Percentiles rank a stretch among this genome's conserved stretches.
Evolutionary conservation across 1,140 invertebrate genomes (phyloP).

Genomic region (Plutomurus gul): DNA sequence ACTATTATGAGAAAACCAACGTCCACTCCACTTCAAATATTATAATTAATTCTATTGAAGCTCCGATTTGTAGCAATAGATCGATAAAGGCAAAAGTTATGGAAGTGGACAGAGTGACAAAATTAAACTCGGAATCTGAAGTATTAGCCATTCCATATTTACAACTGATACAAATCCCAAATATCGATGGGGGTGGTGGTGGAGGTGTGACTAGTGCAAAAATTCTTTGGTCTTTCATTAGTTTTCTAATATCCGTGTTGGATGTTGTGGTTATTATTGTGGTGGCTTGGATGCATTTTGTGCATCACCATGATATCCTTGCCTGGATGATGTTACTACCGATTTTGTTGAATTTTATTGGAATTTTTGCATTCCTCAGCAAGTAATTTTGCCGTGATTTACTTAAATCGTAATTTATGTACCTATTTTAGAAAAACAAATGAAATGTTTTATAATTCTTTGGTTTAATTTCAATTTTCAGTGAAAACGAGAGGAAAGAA

Average conservation of each 20-base stretch:
- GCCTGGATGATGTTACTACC: slow-evolving; percentile 44
- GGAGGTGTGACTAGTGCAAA: background rate
- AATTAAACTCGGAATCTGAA: no score
- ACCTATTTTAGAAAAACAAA: background rate
- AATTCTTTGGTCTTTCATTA: slow-evolving; percentile 38
- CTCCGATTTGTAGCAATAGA: no score
- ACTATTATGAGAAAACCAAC: no score
- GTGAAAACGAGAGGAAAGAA: background rate
- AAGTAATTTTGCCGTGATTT: slow-evolving; percentile 8
- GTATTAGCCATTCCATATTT: background rate
- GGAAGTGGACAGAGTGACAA: no score
- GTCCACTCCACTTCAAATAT: no score
- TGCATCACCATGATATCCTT: slow-evolving; percentile 25
- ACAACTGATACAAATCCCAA: background rate
- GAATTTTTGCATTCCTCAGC: slow-evolving; percentile 41
- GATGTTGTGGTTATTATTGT: slow-evolving; percentile 44
- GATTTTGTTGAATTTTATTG: slow-evolving; percentile 44
- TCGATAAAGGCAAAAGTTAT: no score
- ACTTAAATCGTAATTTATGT: background rate
- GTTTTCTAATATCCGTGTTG: slow-evolving; percentile 30
- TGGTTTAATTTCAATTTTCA: slow-evolving; percentile 21
- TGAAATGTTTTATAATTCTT: slow-evolving; percentile 36
- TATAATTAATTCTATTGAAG: no score
- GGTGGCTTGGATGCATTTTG: slow-evolving; percentile 38
- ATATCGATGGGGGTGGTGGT: no score